Evolutionary conservation across 2,113 vertebrate species (phyloP), one percentile per base, ranked within the genome.

Genomic region (Xiphorhynchus elegans): DNA sequence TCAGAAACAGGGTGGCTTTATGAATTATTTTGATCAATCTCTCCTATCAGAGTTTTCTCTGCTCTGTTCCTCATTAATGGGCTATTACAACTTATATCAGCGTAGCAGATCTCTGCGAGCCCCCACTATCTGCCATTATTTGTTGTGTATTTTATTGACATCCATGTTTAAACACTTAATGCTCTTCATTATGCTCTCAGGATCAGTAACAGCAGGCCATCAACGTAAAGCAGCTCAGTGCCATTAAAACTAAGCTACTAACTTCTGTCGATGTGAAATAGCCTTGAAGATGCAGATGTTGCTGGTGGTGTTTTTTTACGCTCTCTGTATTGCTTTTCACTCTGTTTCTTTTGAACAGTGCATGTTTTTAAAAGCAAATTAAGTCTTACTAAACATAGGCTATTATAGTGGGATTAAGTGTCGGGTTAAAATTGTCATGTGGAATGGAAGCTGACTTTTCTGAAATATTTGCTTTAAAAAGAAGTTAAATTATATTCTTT

Each of bases 161-260:
- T 93, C 87, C 91, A 81, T 93, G 84, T 96, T 95, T 97, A 93
- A 95, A 96, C 67, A 70, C 67, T 91, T 95, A 94, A 93, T 91
- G 68, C 59, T 86, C 78, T 94, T 96, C 93, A 91, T 96, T 94
- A 77, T 70, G 59, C 47, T 95, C 67, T 80, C 75, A 94, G 75
- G 78, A 91, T 94, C 78, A 73, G 91, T 90, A 94, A 80, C 95
- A 96, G 91, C 84, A 95, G 91, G 91, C 59, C 82, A 91, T 91
- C 91, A 85, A 33, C 0, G 7, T 90, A 95, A 97, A 96, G 74
- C 84, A 88, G 90, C 82, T 95, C 93, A 73, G 80, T 73, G 58
- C 84, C 81, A 68, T 94, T 94, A 94, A 91, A 95, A 91, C 63
- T 94, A 83, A 96, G 78, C 82, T 90, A 59, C 78, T 89, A 73